Conservation (phyloP, 2,888 invertebrate species). For the Ptilodon capucinus region DNA sequence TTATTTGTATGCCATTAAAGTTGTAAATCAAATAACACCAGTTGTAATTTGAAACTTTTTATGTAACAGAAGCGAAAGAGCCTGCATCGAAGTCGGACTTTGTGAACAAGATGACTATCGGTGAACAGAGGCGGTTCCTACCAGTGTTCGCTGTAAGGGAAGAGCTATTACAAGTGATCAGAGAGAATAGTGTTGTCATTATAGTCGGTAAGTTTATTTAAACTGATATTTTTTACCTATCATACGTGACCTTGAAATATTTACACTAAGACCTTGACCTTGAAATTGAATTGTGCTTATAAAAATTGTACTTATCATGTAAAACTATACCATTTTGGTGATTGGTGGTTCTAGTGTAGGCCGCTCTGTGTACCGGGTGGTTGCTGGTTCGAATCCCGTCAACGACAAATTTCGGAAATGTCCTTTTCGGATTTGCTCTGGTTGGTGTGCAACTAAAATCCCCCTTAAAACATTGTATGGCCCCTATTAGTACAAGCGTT, state of each 20-base stretch:
- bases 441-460: too few species aligned
- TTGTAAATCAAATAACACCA: not conserved
- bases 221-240: too few species aligned
- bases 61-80: constrained; percentile 84
- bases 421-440: too few species aligned
- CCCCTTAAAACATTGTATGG: too few species aligned
- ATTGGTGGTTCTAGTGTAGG: too few species aligned
- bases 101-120: constrained; percentile 91
- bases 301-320: not conserved
- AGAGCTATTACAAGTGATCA: constrained; percentile 93
- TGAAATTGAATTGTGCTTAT: not conserved
- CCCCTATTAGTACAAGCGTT: too few species aligned
- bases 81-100: constrained; percentile 86
- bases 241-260: not conserved
- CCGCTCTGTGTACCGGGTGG: too few species aligned
- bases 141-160: constrained; percentile 98
- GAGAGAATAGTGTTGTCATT: constrained; percentile 96
- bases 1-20: not conserved
- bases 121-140: constrained; percentile 94
- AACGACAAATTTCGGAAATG: too few species aligned
- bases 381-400: too few species aligned
- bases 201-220: constrained; percentile 89
- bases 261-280: not conserved
- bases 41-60: not conserved
- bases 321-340: too few species aligned